Conservation (phyloP, 2,113 vertebrate species). For the Melanerpes formicivorus region DNA sequence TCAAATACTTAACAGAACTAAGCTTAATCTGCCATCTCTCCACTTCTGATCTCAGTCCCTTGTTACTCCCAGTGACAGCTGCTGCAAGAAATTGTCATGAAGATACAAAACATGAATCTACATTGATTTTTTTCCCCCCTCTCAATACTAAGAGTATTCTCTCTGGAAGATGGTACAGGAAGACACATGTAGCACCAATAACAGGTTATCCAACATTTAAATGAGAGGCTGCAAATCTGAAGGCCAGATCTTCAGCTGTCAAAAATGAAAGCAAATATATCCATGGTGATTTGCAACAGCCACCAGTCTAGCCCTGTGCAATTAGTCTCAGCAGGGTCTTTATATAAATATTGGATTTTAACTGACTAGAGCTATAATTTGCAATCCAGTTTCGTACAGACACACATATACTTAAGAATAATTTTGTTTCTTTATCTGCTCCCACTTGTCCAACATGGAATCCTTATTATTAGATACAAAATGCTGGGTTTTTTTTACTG, state of each 20-base stretch:
- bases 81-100: not conserved
- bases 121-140: slow-evolving; percentile 7
- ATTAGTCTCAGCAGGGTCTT: not conserved
- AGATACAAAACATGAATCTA: not conserved
- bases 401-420: not conserved
- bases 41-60: not conserved
- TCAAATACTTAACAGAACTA: not conserved
- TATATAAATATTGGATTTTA: not conserved
- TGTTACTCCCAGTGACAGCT: not conserved
- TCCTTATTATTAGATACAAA: not conserved
- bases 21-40: not conserved
- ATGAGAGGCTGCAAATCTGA: not conserved
- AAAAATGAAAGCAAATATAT: not conserved
- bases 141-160: not conserved
- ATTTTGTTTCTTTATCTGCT: not conserved
- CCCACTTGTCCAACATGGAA: not conserved
- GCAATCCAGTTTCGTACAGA: not conserved
- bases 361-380: not conserved
- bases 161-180: not conserved
- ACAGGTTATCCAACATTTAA: not conserved
- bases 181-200: not conserved
- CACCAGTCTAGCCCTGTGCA: not conserved
- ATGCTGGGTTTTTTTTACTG: not conserved
- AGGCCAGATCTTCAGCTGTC: not conserved
- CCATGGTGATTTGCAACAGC: not conserved